These are phyloP conservation scores for Aspidapion aeneum DNA, from an alignment of 2,888 invertebrate species.

Conservation along the genomic window DNA sequence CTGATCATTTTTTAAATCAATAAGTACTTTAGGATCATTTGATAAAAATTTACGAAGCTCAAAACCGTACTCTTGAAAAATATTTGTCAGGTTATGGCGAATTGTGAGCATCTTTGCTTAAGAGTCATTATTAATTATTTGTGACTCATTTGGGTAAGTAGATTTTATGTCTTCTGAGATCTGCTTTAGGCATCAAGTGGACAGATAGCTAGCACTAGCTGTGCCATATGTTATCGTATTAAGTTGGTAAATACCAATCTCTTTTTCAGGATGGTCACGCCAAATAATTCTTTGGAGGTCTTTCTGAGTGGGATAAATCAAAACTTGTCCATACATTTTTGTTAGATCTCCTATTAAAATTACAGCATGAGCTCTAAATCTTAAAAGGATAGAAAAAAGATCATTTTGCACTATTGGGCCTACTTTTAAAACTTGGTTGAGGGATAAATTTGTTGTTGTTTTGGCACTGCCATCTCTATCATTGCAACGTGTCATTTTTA, in stretches of 20 bases:
- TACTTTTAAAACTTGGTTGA: conserved; percentile 10
- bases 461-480: neutral
- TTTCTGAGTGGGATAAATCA: conserved; percentile 4
- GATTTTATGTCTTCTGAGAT: neutral
- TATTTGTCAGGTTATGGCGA: neutral
- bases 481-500: neutral
- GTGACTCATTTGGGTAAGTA: neutral
- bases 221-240: conserved; percentile 16
- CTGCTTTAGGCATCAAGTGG: conserved; percentile 12
- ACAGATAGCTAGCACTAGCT: conserved; percentile 3
- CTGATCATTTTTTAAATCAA: neutral
- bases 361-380: conserved; percentile 9
- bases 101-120: neutral
- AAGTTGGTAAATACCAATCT: conserved; percentile 9
- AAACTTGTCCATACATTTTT: conserved; percentile 15
- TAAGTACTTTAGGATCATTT: neutral
- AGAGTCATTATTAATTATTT: conserved; percentile 4
- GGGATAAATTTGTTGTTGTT: conserved; percentile 6
- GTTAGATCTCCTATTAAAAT: conserved; percentile 11
- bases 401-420: conserved; percentile 12
- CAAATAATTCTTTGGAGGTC: conserved; percentile 13
- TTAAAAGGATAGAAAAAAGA: conserved; percentile 7
- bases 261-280: neutral
- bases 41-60: conserved; percentile 10
- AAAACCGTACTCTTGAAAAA: conserved; percentile 6